Evolutionary conservation across 2,113 vertebrate species (phyloP).

Genomic region (Mesocricetus auratus): DNA sequence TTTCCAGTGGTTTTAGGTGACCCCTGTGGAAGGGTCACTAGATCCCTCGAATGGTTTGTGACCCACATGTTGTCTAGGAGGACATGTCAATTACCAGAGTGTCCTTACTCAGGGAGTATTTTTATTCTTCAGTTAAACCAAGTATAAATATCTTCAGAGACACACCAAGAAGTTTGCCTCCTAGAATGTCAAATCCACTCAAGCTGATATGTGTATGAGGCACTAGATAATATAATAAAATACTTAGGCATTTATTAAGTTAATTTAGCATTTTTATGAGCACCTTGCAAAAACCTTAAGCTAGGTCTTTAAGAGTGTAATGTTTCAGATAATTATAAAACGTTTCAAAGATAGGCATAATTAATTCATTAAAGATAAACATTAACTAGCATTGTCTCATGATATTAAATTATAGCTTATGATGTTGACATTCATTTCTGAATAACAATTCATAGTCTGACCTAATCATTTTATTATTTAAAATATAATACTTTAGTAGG

Average conservation of each 20-base stretch:
- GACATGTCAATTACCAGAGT: not conserved
- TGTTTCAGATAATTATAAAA: slow-evolving; percentile 2
- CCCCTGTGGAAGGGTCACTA: too few species aligned
- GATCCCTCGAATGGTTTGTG: not conserved
- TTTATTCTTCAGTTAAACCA: not conserved
- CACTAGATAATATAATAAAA: not conserved
- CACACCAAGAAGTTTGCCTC: not conserved
- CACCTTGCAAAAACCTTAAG: not conserved
- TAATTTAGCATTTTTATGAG: not conserved
- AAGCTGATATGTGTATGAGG: not conserved
- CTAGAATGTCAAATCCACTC: not conserved
- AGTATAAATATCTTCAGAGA: not conserved
- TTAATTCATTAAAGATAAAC: not conserved
- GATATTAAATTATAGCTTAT: not conserved
- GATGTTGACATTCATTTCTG: not conserved
- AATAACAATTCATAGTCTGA: not conserved
- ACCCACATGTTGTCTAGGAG: fast-evolving
- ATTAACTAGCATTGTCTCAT: not conserved
- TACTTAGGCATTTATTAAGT: not conserved
- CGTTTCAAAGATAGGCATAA: not conserved
- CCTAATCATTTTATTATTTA: not conserved
- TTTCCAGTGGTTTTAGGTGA: not conserved
- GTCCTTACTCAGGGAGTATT: too few species aligned
- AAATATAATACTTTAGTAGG: not conserved
- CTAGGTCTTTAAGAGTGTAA: not conserved